Conservation (phyloP, 2,888 invertebrate species). For the Ectemnius continuus region DNA sequence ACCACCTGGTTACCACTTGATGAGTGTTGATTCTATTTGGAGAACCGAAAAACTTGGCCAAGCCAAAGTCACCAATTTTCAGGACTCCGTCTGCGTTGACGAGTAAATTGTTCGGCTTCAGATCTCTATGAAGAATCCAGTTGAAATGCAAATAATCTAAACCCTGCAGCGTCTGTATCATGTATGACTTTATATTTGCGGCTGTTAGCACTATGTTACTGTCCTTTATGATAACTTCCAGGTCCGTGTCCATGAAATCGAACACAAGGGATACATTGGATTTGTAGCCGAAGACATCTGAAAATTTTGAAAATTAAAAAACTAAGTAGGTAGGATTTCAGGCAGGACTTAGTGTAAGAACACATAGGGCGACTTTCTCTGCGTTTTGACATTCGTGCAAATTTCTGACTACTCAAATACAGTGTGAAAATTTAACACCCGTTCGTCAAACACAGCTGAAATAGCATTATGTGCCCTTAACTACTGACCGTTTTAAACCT, state of each 20-base stretch:
- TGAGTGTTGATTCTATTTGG: constrained; percentile 97
- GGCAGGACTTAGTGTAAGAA: too few species aligned
- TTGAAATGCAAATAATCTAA: constrained; percentile 96
- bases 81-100: constrained; percentile 94
- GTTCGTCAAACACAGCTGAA: too few species aligned
- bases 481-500: too few species aligned
- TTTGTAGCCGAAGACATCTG: constrained; percentile 98
- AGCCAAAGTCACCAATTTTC: constrained; percentile 99
- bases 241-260: constrained; percentile 99
- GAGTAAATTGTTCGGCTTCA: constrained; percentile 99
- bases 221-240: constrained; percentile 96
- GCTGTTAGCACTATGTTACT: constrained; percentile 91
- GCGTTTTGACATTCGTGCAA: too few species aligned
- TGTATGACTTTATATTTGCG: constrained; percentile 96
- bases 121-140: constrained; percentile 98
- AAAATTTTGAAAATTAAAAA: constrained; percentile 50
- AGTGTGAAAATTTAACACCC: too few species aligned
- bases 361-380: too few species aligned
- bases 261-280: constrained; percentile 99
- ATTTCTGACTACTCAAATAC: too few species aligned
- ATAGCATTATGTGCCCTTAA: too few species aligned
- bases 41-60: constrained; percentile 98
- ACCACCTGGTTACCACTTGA: constrained; percentile 98
- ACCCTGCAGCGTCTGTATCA: constrained; percentile 95
- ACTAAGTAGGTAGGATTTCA: constrained; percentile 19